Base-by-base conservation (phyloP, 2,888 invertebrate species). In the Pyrgus malvae region DNA sequence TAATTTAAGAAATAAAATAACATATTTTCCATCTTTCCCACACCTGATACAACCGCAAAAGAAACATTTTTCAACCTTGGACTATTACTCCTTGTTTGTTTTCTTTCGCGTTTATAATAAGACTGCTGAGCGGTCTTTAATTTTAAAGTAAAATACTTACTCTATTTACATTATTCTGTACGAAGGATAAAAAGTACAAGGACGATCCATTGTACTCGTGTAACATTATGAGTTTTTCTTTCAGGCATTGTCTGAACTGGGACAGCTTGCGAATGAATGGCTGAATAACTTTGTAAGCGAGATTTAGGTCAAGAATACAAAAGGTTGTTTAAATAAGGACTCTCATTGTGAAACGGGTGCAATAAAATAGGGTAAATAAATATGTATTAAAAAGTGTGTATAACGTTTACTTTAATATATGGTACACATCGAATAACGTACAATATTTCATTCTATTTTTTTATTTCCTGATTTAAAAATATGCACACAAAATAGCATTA, bases 291-390 rank as follows among this genome's bases (percentile, higher is more conserved):
- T 7, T 38, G 38, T 14, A n/a, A 8, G 12, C 6, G 33, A 7
- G 14, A 51, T 51, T 44, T 37, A 37, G 51, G 44, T 51, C 44
- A 44, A 27, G 35, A 42, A 19, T 40, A 42, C 25, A 42, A 42
- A 41, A 19, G 38, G 19, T 6, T 38, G 19, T n/a, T 7, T 23
- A 16, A 38, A 17, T 19, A 19, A 38, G 38, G 38, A 38, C 7
- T 38, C 19, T 19, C 19, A 17, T 38, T 16, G 19, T n/a, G 17
- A n/a, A 11, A 38, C 38, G n/a, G 19, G 19, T 5, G 38, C 17
- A 8, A 12, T 7, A 8, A 35, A 35, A 9, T 16, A n/a, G n/a
- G n/a, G n/a, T n/a, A n/a, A n/a, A n/a, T n/a, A n/a, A n/a, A 35
- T 35, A 14, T 35, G 12, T 16, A 35, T 35, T 35, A 35, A 12